These are phyloP conservation scores for Bettongia penicillata DNA, from an alignment of 2,113 vertebrate species.

Conservation along the genomic window DNA sequence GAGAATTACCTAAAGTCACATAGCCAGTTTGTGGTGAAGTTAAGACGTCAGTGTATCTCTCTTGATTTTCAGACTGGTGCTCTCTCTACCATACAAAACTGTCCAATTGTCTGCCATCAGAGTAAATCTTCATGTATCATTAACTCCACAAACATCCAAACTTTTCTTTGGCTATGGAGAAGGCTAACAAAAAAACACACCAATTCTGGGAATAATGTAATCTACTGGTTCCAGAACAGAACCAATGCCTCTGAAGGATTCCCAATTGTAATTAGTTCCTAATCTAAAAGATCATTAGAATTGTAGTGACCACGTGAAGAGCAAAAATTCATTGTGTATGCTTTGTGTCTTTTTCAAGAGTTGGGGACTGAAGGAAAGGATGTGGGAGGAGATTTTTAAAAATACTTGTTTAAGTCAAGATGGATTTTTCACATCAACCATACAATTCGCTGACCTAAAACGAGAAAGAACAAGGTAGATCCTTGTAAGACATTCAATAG, in stretches of 20 bases:
- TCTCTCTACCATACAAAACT: not conserved
- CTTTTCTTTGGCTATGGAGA: not conserved
- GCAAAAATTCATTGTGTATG: too few species aligned
- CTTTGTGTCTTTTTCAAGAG: not conserved
- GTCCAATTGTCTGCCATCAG: too few species aligned
- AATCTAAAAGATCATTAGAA: not conserved
- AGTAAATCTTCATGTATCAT: not conserved
- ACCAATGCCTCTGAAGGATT: not conserved
- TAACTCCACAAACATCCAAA: not conserved
- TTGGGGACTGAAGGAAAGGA: not conserved
- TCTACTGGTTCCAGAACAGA: not conserved
- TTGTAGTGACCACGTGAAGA: not conserved
- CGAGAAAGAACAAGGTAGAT: not conserved
- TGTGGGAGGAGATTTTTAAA: not conserved
- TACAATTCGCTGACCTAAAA: not conserved
- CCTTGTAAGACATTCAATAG: not conserved
- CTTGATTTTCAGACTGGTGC: not conserved
- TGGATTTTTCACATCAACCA: not conserved
- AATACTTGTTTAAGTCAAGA: not conserved
- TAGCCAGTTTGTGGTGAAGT: not conserved
- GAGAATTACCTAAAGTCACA: not conserved
- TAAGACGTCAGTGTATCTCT: not conserved
- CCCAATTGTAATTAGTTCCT: not conserved
- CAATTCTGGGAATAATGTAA: not conserved
- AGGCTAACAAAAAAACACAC: not conserved